Evolutionary conservation across 1,140 invertebrate species (phyloP).

Genomic region (Drosophila subpulchrella): DNA sequence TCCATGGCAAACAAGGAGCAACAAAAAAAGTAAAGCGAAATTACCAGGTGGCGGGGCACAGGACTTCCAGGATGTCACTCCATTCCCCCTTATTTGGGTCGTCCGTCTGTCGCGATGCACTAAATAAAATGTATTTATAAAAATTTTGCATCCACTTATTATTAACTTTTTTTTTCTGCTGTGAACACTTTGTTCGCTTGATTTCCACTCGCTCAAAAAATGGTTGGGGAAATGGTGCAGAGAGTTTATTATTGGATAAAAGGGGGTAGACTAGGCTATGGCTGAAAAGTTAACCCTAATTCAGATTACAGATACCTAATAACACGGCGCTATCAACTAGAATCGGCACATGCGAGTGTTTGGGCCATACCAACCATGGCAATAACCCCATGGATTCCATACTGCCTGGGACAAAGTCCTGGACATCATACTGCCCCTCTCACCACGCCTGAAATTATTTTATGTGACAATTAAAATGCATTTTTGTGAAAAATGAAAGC

Average conservation of each 20-base stretch:
- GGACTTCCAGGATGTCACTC: neutral
- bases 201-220: neutral
- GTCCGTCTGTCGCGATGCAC: constrained; percentile 14
- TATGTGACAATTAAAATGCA: constrained; percentile 70
- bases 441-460: constrained; percentile 46
- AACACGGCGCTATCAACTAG: constrained; percentile 13
- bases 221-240: neutral
- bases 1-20: neutral
- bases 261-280: neutral
- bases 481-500: constrained; percentile 66
- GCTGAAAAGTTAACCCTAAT: constrained; percentile 25
- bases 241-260: constrained; percentile 8
- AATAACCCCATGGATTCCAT: no score
- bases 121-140: constrained; percentile 52
- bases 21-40: neutral
- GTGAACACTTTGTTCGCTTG: constrained; percentile 1
- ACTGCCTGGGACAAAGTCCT: neutral
- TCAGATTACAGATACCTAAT: constrained; percentile 30
- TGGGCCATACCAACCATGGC: neutral
- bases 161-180: neutral
- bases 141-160: constrained; percentile 24
- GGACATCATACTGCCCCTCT: neutral
- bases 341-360: neutral
- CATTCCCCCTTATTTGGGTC: neutral
- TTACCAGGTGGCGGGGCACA: neutral